Evolutionary conservation across 2,888 invertebrate species (phyloP).

Genomic region (Drepanosiphum platanoidis): DNA sequence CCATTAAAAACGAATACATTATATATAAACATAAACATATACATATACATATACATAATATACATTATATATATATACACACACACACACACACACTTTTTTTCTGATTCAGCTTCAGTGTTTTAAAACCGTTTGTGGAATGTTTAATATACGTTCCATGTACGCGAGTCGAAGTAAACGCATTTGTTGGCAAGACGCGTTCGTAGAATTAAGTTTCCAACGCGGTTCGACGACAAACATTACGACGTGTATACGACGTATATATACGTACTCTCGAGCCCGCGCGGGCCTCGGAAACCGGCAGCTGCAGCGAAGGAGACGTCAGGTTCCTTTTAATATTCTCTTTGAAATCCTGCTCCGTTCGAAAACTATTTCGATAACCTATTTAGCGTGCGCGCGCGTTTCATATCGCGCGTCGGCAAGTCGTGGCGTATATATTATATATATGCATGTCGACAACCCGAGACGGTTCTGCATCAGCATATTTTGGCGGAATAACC

Average conservation of each 20-base stretch:
- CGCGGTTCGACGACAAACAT: constrained; percentile 6
- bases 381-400: not conserved
- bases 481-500: not conserved
- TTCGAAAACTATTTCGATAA: constrained; percentile 27
- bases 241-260: not conserved
- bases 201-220: constrained; percentile 8
- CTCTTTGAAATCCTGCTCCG: constrained; percentile 42
- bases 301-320: not conserved
- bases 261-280: not conserved
- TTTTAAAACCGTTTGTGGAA: not conserved
- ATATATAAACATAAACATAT: not conserved
- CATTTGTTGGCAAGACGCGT: not conserved
- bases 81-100: not conserved
- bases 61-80: not conserved
- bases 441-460: not conserved
- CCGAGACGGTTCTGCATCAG: constrained; percentile 6
- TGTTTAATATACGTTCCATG: not conserved
- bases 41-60: not conserved
- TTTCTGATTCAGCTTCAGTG: not conserved
- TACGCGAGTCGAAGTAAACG: not conserved
- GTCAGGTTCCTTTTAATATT: not conserved
- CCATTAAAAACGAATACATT: not conserved
- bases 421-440: not conserved
- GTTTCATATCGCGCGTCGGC: not conserved
- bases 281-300: not conserved